Evolutionary conservation across 2,888 invertebrate species (phyloP).

Genomic region (Watsonalla cultraria): DNA sequence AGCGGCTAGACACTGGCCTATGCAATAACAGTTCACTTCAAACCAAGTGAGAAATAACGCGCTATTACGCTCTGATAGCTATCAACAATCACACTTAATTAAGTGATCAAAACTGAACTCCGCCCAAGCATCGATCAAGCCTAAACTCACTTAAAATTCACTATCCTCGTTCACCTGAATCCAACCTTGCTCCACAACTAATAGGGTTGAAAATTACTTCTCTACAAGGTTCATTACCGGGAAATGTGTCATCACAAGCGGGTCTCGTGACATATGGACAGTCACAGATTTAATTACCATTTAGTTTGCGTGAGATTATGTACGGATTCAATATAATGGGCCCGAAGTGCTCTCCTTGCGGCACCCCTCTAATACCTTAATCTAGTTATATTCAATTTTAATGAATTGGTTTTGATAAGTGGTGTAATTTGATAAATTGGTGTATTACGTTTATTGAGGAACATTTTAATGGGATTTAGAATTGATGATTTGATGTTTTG

Average conservation of each 20-base stretch:
- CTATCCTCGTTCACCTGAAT: neutral
- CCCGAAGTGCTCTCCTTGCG: neutral
- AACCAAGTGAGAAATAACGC: neutral
- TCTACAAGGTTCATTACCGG: neutral
- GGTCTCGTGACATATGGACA: conserved; percentile 7
- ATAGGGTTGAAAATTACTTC: conserved; percentile 1
- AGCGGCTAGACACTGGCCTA: no score
- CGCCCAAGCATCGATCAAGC: neutral
- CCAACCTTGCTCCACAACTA: neutral
- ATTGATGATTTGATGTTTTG: neutral
- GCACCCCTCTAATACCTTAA: neutral
- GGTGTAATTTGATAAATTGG: neutral
- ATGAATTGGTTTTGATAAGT: neutral
- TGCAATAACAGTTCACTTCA: neutral
- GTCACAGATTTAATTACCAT: conserved; percentile 16
- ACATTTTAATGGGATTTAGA: neutral
- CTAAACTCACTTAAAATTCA: neutral
- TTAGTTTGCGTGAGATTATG: conserved; percentile 5
- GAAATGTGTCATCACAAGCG: conserved; percentile 3
- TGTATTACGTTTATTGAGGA: neutral
- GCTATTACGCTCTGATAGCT: neutral
- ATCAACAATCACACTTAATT: conserved; percentile 3
- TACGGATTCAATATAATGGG: conserved; percentile 1
- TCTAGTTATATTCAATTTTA: neutral
- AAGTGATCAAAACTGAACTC: conserved; percentile 1